These are phyloP conservation scores for Isurus oxyrinchus DNA, from an alignment of 2,113 vertebrate species.

Conservation along the genomic window DNA sequence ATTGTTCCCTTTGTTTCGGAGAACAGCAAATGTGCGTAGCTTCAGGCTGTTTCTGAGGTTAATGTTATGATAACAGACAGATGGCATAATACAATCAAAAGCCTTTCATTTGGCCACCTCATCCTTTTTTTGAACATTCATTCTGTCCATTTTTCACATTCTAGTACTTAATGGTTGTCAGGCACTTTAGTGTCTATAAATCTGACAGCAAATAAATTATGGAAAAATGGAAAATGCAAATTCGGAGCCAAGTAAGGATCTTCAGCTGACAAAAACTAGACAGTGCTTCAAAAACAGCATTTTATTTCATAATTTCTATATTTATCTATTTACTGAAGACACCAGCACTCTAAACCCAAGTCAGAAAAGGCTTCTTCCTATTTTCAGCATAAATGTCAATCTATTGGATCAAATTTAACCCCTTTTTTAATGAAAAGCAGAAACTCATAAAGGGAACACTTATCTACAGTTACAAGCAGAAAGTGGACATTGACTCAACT, in stretches of 20 bases:
- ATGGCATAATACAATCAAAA: constrained; percentile 3
- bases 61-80: constrained; percentile 27
- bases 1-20: background rate
- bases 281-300: background rate
- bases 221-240: constrained; percentile 11
- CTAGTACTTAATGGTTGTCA: constrained; percentile 27
- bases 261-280: background rate
- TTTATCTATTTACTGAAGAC: constrained; percentile 8
- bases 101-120: constrained; percentile 2
- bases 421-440: background rate
- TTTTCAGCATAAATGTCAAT: background rate
- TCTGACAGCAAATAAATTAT: background rate
- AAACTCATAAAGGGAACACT: background rate
- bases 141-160: constrained; percentile 31
- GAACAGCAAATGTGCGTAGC: background rate
- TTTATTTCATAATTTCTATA: background rate
- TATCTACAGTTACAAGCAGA: background rate
- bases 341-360: background rate
- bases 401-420: background rate
- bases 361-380: background rate
- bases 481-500: background rate
- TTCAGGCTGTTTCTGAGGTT: constrained; percentile 3
- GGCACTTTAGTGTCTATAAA: background rate
- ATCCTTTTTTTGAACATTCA: constrained; percentile 28
- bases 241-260: background rate